A percentile compares a stretch with the other conserved stretches of the same genome.
phyloP scores from a whole-genome alignment of 2,113 vertebrate species.

The Opisthocomus hoazin region DNA sequence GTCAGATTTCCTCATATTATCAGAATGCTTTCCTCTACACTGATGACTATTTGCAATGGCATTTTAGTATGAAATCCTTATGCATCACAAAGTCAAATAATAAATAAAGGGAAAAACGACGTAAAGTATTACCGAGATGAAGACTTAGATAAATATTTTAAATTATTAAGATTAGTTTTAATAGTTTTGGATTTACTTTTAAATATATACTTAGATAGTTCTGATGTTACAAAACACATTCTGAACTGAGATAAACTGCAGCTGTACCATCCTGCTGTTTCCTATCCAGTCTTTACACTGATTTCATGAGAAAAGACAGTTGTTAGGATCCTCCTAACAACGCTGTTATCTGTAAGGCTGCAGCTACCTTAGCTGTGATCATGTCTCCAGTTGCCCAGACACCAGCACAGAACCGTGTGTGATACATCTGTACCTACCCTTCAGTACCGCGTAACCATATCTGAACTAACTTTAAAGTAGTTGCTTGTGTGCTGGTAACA shows the following conservation, averaged over 20 bases:
- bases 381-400: background rate
- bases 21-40: background rate
- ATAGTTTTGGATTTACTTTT: background rate
- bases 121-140: background rate
- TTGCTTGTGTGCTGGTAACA: background rate
- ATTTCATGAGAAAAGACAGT: background rate
- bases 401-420: background rate
- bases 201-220: background rate
- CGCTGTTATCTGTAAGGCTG: background rate
- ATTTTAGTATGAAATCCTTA: background rate
- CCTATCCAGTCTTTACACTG: background rate
- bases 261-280: background rate
- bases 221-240: background rate
- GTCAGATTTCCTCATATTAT: background rate
- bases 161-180: background rate
- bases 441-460: rapidly evolving
- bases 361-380: background rate
- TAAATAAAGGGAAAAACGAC: background rate
- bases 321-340: background rate
- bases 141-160: background rate
- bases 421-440: background rate
- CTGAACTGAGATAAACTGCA: background rate
- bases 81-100: background rate
- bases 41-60: background rate
- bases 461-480: background rate